Conservation (phyloP, 2,797 vertebrate species). For the Pygocentrus nattereri region DNA sequence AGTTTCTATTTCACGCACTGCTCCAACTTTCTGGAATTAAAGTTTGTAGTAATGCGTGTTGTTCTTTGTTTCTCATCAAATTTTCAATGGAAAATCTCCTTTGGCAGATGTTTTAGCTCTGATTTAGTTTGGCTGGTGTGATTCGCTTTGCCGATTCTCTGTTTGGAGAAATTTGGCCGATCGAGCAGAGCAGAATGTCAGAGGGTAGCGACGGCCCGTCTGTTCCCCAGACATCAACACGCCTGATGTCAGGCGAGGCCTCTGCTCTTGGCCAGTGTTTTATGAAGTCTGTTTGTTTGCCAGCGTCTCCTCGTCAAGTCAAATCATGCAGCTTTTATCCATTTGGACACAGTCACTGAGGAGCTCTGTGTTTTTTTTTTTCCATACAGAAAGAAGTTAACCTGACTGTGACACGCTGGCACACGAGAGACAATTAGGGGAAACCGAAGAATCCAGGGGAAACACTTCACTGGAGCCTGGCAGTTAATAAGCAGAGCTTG, state of each 20-base stretch:
- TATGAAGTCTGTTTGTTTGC: neutral
- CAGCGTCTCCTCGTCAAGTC: conserved; percentile 12
- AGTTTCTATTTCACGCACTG: too few species aligned
- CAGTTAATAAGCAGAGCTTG: neutral
- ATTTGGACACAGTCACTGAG: neutral
- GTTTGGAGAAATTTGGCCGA: neutral
- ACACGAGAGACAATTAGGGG: neutral
- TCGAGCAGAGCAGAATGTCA: neutral
- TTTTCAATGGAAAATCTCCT: neutral
- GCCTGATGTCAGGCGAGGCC: too few species aligned
- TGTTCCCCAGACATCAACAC: neutral
- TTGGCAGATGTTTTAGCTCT: neutral
- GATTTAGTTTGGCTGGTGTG: neutral
- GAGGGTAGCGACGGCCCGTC: neutral
- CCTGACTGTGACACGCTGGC: neutral
- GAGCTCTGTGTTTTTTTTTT: neutral
- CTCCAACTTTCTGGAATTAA: neutral
- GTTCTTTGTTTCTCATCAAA: neutral
- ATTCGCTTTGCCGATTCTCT: neutral
- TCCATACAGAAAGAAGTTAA: neutral
- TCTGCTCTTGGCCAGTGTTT: neutral
- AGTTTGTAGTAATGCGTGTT: neutral
- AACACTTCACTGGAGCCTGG: neutral
- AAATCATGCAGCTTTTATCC: conserved; percentile 2
- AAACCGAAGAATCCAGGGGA: neutral